Percentiles rank a stretch among this genome's conserved stretches.
Evolutionary conservation across 1,140 invertebrate species (phyloP).

Genomic region (Bombus pyrosoma): DNA sequence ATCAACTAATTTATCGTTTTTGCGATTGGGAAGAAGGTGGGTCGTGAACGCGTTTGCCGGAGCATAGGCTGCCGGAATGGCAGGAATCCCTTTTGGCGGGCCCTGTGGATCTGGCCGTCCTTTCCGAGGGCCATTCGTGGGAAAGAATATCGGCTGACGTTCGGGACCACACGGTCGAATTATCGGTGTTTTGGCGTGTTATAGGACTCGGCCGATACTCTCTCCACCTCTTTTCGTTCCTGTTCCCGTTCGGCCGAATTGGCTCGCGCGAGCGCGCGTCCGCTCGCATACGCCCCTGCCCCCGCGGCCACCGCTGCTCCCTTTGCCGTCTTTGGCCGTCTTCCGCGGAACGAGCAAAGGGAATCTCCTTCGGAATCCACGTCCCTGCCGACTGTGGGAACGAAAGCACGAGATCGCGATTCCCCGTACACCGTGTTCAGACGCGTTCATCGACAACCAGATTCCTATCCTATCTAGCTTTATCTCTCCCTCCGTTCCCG

Average conservation of each 20-base stretch:
- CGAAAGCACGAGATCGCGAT: constrained; percentile 67
- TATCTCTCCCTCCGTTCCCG: constrained; percentile 18
- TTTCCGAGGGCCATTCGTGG: constrained; percentile 71
- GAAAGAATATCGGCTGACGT: constrained; percentile 78
- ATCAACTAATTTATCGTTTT: constrained; percentile 82
- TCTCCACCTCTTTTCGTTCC: background rate
- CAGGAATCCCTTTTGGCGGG: constrained; percentile 77
- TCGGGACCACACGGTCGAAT: constrained; percentile 81
- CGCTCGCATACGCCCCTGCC: constrained; percentile 23
- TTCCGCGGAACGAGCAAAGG: constrained; percentile 60
- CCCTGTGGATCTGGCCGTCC: constrained; percentile 66
- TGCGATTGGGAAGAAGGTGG: constrained; percentile 70
- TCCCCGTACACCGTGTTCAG: constrained; percentile 71
- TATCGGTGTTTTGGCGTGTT: constrained; percentile 83
- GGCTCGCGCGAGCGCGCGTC: constrained; percentile 25
- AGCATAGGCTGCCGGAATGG: constrained; percentile 72
- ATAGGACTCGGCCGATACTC: constrained; percentile 69
- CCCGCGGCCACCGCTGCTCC: background rate
- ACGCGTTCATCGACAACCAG: constrained; percentile 70
- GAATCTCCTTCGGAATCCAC: constrained; percentile 77
- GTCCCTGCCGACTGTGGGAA: constrained; percentile 78
- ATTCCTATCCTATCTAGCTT: constrained; percentile 65
- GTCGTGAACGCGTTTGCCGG: constrained; percentile 39
- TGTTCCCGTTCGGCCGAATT: constrained; percentile 31
- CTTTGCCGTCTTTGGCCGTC: constrained; percentile 11